Conservation (phyloP, 2,888 invertebrate species). For the Paralinhomoeus sp. region DNA sequence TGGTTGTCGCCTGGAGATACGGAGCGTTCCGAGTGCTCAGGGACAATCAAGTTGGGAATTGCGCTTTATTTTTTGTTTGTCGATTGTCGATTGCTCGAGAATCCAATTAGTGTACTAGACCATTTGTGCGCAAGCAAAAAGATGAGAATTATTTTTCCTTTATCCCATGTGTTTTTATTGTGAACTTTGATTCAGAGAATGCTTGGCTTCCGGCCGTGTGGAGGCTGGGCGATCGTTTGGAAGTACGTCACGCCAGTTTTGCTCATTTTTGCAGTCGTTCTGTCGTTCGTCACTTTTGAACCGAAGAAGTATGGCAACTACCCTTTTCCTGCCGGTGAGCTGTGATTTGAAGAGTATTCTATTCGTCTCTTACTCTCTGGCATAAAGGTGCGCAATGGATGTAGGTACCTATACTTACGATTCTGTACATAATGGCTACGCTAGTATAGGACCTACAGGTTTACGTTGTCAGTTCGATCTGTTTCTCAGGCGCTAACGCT, state of each 20-base stretch:
- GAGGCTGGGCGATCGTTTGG: slow-evolving; percentile 23
- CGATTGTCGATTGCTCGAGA: too few species aligned
- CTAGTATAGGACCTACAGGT: too few species aligned
- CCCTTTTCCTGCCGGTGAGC: slow-evolving; percentile 16
- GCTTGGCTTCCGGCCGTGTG: slow-evolving; percentile 18
- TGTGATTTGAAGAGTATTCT: too few species aligned
- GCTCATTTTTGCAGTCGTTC: slow-evolving; percentile 20
- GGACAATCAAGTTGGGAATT: slow-evolving; percentile 18
- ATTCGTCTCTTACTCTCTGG: too few species aligned
- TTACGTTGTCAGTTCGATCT: too few species aligned
- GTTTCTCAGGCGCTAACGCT: slow-evolving; percentile 16
- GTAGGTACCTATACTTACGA: too few species aligned
- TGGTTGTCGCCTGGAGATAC: slow-evolving; percentile 7
- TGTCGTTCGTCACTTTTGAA: slow-evolving; percentile 22
- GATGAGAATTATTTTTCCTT: too few species aligned
- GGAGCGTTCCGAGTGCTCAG: slow-evolving; percentile 5
- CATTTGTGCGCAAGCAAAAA: too few species aligned
- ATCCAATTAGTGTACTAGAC: too few species aligned
- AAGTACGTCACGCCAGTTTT: slow-evolving; percentile 20
- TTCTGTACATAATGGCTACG: too few species aligned
- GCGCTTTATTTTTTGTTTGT: too few species aligned
- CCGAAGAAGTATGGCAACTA: slow-evolving; percentile 18
- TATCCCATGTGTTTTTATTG: not conserved
- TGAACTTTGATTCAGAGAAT: slow-evolving; percentile 13
- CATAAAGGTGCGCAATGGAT: too few species aligned